Conservation (phyloP, 2,888 invertebrate species). For the Leptopterna dolabrata region DNA sequence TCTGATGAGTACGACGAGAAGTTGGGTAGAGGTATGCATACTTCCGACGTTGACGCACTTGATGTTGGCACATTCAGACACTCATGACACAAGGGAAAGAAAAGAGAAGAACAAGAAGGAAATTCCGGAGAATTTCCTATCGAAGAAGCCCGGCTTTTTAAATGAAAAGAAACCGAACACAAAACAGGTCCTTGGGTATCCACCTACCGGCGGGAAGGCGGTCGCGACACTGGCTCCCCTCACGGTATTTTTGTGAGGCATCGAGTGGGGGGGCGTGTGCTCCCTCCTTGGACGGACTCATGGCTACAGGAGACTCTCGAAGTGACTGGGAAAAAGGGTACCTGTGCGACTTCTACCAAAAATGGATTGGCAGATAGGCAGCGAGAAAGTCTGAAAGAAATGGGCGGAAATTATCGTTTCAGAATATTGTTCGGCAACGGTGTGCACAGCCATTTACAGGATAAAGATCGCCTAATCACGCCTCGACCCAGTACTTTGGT, state of each 20-base stretch:
- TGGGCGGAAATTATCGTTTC: too few relatives aligned
- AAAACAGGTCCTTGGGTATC: neutral
- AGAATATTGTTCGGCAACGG: too few relatives aligned
- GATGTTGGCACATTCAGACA: conserved; percentile 45
- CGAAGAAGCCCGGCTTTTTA: neutral
- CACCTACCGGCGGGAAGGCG: conserved; percentile 49
- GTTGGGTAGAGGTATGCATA: neutral
- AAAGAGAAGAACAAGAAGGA: neutral
- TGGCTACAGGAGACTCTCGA: neutral
- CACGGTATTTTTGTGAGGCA: neutral
- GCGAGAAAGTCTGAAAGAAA: neutral
- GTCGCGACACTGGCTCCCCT: conserved; percentile 15
- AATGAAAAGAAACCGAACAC: neutral
- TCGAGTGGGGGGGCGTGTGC: neutral
- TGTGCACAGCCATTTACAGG: too few relatives aligned
- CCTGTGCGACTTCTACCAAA: neutral
- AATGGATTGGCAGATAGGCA: neutral
- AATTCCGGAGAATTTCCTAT: neutral
- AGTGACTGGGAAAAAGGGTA: neutral
- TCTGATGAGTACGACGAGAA: neutral
- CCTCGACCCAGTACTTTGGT: too few relatives aligned
- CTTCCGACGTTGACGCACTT: conserved; percentile 37
- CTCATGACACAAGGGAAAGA: conserved; percentile 32
- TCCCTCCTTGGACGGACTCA: neutral
- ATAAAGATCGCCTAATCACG: too few relatives aligned